A percentile compares a stretch with the other conserved stretches of the same genome.
These are phyloP conservation scores for Chymomyza fuscimana DNA, from an alignment of 2,888 invertebrate species.

Conservation along the genomic window DNA sequence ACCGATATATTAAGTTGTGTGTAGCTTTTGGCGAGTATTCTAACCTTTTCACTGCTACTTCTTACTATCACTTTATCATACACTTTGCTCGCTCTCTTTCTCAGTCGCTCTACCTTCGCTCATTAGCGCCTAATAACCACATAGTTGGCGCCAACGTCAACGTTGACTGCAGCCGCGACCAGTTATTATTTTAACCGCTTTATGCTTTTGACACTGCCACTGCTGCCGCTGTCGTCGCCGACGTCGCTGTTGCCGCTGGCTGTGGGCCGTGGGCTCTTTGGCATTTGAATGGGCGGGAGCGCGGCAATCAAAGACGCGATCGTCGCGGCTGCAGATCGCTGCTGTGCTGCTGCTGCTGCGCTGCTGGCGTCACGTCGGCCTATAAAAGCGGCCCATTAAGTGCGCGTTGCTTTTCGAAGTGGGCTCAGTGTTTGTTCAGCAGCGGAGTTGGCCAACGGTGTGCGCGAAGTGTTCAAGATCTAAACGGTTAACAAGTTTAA, in stretches of 20 bases:
- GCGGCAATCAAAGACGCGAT: conserved; percentile 31
- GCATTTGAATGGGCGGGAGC: conserved; percentile 6
- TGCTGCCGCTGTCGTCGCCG: conserved; percentile 10
- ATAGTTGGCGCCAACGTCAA: neutral
- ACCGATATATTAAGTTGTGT: neutral
- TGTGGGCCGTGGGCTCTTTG: conserved; percentile 18
- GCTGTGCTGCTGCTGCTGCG: conserved; percentile 23
- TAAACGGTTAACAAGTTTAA: conserved; percentile 12
- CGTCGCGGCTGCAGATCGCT: conserved; percentile 21
- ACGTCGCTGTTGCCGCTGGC: conserved; percentile 18
- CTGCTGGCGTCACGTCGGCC: conserved; percentile 36
- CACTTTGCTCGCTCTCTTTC: neutral
- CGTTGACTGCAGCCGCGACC: neutral
- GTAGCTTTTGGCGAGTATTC: neutral
- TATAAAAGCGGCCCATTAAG: conserved; percentile 77
- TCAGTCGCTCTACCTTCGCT: neutral
- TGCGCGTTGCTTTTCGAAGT: conserved; percentile 73
- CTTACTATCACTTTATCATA: neutral
- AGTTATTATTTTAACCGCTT: neutral
- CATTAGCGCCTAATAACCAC: neutral
- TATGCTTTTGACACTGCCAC: neutral
- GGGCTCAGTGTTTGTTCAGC: conserved; percentile 77
- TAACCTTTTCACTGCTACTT: neutral
- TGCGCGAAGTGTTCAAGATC: conserved; percentile 15
- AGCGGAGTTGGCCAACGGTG: conserved; percentile 71